Conservation (phyloP, 2,888 invertebrate genomes). For the Mamestra brassicae region DNA sequence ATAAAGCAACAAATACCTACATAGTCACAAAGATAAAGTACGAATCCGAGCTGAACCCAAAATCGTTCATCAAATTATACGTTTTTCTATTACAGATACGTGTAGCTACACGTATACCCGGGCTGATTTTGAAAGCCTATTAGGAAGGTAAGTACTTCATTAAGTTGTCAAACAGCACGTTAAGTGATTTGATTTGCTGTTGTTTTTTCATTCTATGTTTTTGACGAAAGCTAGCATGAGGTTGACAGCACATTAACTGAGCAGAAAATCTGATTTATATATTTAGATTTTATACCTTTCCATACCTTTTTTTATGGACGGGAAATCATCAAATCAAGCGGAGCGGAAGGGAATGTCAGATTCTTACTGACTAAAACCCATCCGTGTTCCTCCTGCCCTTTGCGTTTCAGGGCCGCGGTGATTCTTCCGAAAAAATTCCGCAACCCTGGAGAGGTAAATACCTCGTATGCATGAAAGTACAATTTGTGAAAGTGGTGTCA, state of each 20-base stretch:
- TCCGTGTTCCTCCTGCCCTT: too few species aligned
- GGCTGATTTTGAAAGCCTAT: not conserved
- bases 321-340: too few species aligned
- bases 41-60: not conserved
- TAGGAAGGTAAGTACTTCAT: not conserved
- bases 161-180: constrained; percentile 1
- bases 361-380: too few species aligned
- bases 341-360: too few species aligned
- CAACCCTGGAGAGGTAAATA: too few species aligned
- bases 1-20: not conserved
- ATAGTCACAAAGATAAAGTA: not conserved
- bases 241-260: not conserved
- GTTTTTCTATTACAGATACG: constrained; percentile 1
- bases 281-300: too few species aligned
- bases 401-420: too few species aligned
- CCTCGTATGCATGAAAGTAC: not conserved
- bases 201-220: not conserved
- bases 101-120: not conserved
- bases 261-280: not conserved
- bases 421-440: too few species aligned
- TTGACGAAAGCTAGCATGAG: not conserved
- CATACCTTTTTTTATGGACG: too few species aligned
- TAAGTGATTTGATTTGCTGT: constrained; percentile 3
- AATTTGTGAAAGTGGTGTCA: not conserved
- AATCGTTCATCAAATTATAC: not conserved